Base-by-base conservation (phyloP, 2,888 invertebrate genomes). In the Pharmacophagus antenor region DNA sequence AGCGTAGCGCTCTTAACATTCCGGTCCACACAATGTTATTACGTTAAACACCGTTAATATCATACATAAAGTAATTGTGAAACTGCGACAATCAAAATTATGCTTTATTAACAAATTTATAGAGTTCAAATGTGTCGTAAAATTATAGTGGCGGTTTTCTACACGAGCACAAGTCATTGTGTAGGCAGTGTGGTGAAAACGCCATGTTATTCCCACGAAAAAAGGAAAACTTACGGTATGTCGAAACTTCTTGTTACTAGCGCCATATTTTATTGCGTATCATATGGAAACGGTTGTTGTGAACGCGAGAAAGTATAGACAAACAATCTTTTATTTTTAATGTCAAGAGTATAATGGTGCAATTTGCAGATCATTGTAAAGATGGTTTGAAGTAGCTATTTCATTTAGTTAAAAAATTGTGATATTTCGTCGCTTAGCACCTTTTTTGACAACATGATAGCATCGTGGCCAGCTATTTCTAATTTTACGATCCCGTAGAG, bases 171-270 rank as follows among this genome's bases (percentile, higher is more conserved):
- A 67, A 70, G 70, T 71, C 80, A 85, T 85, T 85, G 84, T 83
- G 72, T 67, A 58, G 65, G 64, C 67, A 70, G 71, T 76, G 76
- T 73, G 77, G 86, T 84, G 88, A 88, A 88, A 88, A 88, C 81
- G 78, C 67, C 67, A 67, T 67, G 71, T 73, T 78, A 78, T 88
- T 88, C 89, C 84, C 88, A 87, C 88, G 87, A 86, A 88, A 88
- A 87, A 88, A 87, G 85, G 84, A 84, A 88, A 88, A 84, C 78
- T 77, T 71, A 71, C 75, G 72, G 75, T 74, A 71, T 83, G 84
- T 84, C 72, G 85, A 84, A 85, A 85, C 77, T 63, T 68, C 72
- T 85, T 83, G 82, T 82, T 69, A 80, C 79, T 80, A 58, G 66
- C 66, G 56, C 61, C 64, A 66, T 66, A 70, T 77, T 76, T 69